Evolutionary conservation across 2,113 vertebrate species (phyloP).

Genomic region (Thryonomys swinderianus): DNA sequence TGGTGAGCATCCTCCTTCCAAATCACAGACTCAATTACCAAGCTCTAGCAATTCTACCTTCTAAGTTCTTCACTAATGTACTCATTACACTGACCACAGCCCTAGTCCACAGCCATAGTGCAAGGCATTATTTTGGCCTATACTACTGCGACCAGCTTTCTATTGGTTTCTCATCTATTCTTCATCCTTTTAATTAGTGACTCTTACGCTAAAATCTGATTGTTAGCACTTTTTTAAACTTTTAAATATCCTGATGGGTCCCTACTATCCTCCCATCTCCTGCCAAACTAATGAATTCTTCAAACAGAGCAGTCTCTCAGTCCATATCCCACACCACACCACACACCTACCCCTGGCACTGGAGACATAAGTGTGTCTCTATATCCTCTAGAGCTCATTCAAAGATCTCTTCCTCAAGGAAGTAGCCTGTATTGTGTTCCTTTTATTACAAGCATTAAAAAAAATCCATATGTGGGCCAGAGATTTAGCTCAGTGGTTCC

Average conservation of each 20-base stretch:
- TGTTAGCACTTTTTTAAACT: neutral
- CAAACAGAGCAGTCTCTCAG: neutral
- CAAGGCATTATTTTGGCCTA: neutral
- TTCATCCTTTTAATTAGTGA: neutral
- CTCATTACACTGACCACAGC: neutral
- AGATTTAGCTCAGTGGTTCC: no score
- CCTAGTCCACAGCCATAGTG: neutral
- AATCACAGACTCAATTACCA: neutral
- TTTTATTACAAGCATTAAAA: neutral
- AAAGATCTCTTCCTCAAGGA: neutral
- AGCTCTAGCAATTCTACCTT: neutral
- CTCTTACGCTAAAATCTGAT: neutral
- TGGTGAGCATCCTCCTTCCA: neutral
- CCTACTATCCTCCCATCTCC: neutral
- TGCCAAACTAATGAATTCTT: neutral
- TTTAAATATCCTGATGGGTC: neutral
- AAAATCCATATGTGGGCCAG: neutral
- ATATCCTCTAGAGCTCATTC: neutral
- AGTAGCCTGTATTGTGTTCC: neutral
- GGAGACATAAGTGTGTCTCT: no score
- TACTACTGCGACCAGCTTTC: neutral
- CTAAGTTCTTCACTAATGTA: neutral
- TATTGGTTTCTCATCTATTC: neutral
- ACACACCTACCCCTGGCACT: no score
- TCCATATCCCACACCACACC: neutral